Conservation (phyloP, 2,113 vertebrate genomes). For the Galemys pyrenaicus region DNA sequence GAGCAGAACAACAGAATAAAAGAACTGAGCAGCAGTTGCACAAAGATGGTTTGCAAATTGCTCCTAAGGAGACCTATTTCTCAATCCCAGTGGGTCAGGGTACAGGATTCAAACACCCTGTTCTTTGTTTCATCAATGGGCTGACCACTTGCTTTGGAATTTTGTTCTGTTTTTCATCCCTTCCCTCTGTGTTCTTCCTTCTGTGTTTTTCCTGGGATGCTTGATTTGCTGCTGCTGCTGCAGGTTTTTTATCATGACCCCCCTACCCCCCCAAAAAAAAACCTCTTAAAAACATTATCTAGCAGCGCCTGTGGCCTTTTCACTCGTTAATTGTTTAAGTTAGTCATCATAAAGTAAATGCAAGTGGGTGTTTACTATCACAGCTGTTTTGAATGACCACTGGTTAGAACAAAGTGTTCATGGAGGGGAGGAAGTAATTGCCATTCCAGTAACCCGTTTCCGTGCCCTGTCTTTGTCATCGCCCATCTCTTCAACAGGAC, state of each 20-base stretch:
- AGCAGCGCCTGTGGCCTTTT: not conserved
- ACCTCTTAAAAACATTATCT: not conserved
- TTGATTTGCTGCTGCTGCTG: not conserved
- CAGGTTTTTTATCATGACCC: constrained; percentile 6
- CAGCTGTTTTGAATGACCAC: not conserved
- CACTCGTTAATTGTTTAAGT: not conserved
- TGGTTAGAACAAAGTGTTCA: constrained; percentile 6
- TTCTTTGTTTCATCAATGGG: not conserved
- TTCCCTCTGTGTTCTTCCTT: not conserved
- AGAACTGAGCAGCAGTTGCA: not conserved
- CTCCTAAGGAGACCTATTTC: not conserved
- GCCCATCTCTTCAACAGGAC: constrained; percentile 85
- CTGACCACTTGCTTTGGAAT: not conserved
- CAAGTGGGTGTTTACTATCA: not conserved
- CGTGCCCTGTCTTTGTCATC: fast-evolving
- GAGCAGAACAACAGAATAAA: not conserved
- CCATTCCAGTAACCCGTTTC: too few species aligned
- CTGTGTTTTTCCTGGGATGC: not conserved
- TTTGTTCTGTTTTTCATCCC: not conserved
- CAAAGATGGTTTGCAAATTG: not conserved
- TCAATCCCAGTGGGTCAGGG: not conserved
- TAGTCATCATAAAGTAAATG: not conserved
- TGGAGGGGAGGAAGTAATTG: not conserved
- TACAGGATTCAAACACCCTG: not conserved
- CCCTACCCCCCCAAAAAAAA: not conserved